Evolutionary conservation across 2,888 invertebrate genomes (phyloP), one percentile per base, ranked within the genome.

Genomic region (Aphodius granarius): DNA sequence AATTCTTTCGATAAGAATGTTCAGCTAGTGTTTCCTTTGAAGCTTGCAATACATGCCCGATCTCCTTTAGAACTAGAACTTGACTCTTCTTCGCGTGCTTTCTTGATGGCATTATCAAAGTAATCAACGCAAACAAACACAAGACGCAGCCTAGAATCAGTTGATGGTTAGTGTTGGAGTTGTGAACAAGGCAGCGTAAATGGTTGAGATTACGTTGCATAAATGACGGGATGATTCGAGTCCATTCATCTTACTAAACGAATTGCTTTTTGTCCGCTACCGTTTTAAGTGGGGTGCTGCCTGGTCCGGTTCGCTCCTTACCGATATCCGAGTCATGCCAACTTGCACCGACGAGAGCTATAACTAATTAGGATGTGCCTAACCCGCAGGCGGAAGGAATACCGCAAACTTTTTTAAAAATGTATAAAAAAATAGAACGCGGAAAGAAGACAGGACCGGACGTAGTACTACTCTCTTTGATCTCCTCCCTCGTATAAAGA

Each of bases 401-500:
- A 73, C 80, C 84, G 85, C 84, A 85, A 85, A 84, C 84, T 83
- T 71, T 74, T 70, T 79, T 82, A 79, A 81, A 83, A 82, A 81
- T n/a, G n/a, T n/a, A n/a, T 43, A 43, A 43, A 43, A 43, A 6
- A 13, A 43, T 6, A 6, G 43, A 9, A 3, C 9, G 9, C 43
- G 43, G 6, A 43, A 43, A 43, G 13, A 43, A 43, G 43, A 43
- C 43, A 43, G 43, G 43, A 43, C 43, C 82, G 82, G 81, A 81
- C 81, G 81, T 81, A 81, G 70, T 80, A 79, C 78, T 79, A 78
- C 79, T 84, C 82, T 85, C 86, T 86, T 86, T 86, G 86, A 86
- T 86, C 86, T 86, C 43, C 43, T 13, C 43, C 43, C 43, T 43
- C 13, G 84, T 83, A 86, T 86, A 85, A 86, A 86, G 86, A 86